Evolutionary conservation across 2,797 vertebrate genomes (phyloP).

Genomic region (Thalassophryne amazonica): DNA sequence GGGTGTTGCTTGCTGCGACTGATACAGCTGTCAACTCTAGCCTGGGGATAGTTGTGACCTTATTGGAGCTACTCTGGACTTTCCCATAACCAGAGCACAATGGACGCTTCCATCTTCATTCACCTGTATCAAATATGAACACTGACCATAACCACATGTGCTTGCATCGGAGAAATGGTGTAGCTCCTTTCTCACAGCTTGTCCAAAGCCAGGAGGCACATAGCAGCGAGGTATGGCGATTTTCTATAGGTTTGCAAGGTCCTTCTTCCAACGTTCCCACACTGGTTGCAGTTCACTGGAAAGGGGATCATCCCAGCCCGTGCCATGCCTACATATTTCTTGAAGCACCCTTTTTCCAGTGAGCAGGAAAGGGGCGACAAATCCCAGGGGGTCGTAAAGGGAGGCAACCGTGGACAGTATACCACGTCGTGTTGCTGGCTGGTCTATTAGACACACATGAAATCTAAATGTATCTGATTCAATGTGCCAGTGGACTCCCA

Average conservation of each 20-base stretch:
- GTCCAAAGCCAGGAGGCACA: no score
- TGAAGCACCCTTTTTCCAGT: not conserved
- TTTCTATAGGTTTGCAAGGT: no score
- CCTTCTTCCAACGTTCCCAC: no score
- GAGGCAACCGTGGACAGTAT: not conserved
- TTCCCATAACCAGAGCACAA: no score
- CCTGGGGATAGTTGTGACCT: slow-evolving; percentile 4
- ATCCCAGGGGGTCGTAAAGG: not conserved
- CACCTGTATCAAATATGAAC: no score
- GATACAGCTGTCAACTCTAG: slow-evolving; percentile 11
- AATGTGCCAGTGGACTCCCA: slow-evolving; percentile 5
- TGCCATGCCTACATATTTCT: not conserved
- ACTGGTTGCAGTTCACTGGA: no score
- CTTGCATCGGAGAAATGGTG: no score
- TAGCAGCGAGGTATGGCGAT: no score
- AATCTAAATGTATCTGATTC: not conserved
- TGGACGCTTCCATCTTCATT: no score
- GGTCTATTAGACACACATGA: not conserved
- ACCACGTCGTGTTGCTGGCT: not conserved
- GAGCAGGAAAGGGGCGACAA: slow-evolving; percentile 2
- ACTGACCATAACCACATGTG: no score
- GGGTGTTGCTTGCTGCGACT: not conserved
- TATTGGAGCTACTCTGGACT: not conserved
- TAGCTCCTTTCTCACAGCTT: no score
- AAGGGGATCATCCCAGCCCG: no score